Evolutionary conservation across 1,140 invertebrate species (phyloP).

Genomic region (Drosophila bipectinata): DNA sequence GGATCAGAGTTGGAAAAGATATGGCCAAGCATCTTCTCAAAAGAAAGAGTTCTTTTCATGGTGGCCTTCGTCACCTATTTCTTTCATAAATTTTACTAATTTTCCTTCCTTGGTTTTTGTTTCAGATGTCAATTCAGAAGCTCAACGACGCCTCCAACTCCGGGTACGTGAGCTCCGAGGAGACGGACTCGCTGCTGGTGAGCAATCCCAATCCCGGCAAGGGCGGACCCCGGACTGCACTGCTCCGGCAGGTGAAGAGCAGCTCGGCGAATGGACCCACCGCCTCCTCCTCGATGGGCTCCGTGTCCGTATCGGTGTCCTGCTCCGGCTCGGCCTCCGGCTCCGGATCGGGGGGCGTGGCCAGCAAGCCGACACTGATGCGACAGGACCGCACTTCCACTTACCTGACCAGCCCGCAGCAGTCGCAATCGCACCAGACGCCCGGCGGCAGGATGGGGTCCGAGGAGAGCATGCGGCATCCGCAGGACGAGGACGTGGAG

Average conservation of each 20-base stretch:
- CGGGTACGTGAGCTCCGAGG: constrained; percentile 89
- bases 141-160: constrained; percentile 85
- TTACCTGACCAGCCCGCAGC: constrained; percentile 89
- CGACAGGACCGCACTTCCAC: constrained; percentile 92
- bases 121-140: constrained; percentile 84
- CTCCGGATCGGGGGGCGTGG: constrained; percentile 28
- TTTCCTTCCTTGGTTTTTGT: neutral
- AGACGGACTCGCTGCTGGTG: constrained; percentile 90
- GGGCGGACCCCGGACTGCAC: constrained; percentile 48
- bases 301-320: constrained; percentile 32
- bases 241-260: constrained; percentile 71
- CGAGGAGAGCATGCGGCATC: constrained; percentile 87
- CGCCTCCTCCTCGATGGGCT: constrained; percentile 82
- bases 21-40: neutral
- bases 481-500: constrained; percentile 85
- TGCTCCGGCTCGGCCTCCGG: constrained; percentile 24
- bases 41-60: no score
- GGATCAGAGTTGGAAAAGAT: neutral
- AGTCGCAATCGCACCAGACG: constrained; percentile 89
- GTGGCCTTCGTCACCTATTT: neutral
- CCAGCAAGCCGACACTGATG: constrained; percentile 90
- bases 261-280: constrained; percentile 84
- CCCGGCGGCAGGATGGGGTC: constrained; percentile 86
- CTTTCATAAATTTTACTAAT: neutral
- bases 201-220: constrained; percentile 64